Conservation (phyloP, 2,888 invertebrate genomes). For the Fragum sueziense region DNA sequence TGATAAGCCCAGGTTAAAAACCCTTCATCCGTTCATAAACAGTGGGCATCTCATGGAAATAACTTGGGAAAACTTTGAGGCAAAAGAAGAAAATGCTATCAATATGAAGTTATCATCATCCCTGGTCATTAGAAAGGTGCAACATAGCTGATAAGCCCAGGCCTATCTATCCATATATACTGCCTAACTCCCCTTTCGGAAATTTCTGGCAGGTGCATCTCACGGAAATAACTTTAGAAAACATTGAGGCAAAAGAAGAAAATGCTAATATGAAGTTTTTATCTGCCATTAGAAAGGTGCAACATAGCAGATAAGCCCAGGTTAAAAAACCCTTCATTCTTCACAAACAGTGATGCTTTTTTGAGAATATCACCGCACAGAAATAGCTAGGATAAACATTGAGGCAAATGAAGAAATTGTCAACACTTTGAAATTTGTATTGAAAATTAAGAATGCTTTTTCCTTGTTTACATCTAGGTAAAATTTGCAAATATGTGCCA, state of each 20-base stretch:
- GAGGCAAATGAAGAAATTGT: neutral
- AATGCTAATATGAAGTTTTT: neutral
- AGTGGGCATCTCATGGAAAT: neutral
- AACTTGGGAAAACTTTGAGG: neutral
- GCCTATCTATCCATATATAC: neutral
- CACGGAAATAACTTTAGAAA: neutral
- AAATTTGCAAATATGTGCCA: too few relatives aligned
- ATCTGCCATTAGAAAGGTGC: slow-evolving; percentile 25
- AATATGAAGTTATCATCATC: neutral
- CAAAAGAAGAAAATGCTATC: neutral
- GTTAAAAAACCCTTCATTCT: neutral
- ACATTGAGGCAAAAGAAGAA: neutral
- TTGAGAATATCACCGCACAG: neutral
- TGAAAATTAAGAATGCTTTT: too few relatives aligned
- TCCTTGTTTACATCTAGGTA: too few relatives aligned
- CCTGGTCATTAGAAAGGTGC: slow-evolving; percentile 21
- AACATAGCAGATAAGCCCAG: slow-evolving; percentile 11
- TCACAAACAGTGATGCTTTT: too few relatives aligned
- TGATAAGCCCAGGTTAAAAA: slow-evolving; percentile 12
- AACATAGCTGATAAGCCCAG: slow-evolving; percentile 12
- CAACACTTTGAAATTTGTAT: neutral
- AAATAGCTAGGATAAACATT: neutral
- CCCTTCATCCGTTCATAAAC: neutral
- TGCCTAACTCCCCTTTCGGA: too few relatives aligned
- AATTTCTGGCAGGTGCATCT: neutral